Percentiles rank a stretch among this genome's conserved stretches.
These are phyloP conservation scores for Anoplopoma fimbria DNA, from an alignment of 2,113 vertebrate species.

Conservation along the genomic window DNA sequence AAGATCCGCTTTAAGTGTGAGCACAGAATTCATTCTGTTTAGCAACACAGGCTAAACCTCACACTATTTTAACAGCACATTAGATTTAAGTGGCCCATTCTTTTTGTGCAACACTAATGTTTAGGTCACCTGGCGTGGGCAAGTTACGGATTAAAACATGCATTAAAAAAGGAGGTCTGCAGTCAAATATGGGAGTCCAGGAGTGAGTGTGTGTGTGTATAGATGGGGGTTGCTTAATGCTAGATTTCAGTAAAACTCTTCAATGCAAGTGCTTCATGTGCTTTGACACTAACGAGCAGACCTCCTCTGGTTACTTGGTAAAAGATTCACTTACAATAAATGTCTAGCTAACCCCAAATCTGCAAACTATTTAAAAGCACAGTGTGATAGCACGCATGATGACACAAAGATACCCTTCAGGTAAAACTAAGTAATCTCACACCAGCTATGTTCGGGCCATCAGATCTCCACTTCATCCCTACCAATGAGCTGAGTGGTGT, in stretches of 20 bases:
- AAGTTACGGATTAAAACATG: conserved; percentile 34
- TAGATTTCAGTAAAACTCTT: conserved; percentile 30
- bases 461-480: conserved; percentile 72
- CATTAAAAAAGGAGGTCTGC: conserved; percentile 14
- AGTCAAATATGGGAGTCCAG: not conserved
- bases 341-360: conserved; percentile 25
- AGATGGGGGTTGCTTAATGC: not conserved
- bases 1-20: conserved; percentile 6
- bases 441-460: conserved; percentile 35
- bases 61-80: conserved; percentile 7
- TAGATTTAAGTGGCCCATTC: conserved; percentile 30
- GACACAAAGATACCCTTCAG: conserved; percentile 25
- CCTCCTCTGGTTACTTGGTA: conserved; percentile 8
- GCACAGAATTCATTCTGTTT: conserved; percentile 6
- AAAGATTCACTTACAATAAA: conserved; percentile 46
- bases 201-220: conserved; percentile 5
- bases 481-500: conserved; percentile 80
- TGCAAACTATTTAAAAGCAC: conserved; percentile 15
- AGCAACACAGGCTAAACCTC: conserved; percentile 6
- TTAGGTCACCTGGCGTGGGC: conserved; percentile 23
- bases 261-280: conserved; percentile 19
- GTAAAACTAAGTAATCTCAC: conserved; percentile 43
- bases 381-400: conserved; percentile 22
- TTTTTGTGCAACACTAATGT: conserved; percentile 63
- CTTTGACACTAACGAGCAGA: conserved; percentile 45